A percentile compares a stretch with the other conserved stretches of the same genome.
phyloP scores from a whole-genome alignment of 1,140 invertebrate species.

The Drosophila baimaii region DNA sequence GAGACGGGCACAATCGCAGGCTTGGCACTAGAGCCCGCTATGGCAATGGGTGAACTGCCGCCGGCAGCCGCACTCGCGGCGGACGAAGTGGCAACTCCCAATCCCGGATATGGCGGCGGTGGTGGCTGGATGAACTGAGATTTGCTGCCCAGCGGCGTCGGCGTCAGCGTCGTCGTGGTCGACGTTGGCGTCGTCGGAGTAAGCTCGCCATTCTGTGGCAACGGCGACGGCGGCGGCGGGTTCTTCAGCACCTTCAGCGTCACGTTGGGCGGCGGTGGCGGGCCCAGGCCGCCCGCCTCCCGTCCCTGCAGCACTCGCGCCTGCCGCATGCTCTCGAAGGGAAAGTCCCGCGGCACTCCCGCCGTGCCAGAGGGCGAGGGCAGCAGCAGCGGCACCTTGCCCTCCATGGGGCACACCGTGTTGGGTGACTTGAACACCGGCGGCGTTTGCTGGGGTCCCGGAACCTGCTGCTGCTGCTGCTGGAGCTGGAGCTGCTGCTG shows the following conservation, averaged over 20 bases:
- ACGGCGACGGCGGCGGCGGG: constrained; percentile 38
- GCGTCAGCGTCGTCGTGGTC: constrained; percentile 16
- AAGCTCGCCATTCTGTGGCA: constrained; percentile 63
- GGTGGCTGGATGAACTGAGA: constrained; percentile 83
- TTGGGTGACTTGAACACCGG: constrained; percentile 91
- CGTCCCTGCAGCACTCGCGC: constrained; percentile 87
- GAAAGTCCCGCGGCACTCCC: constrained; percentile 86
- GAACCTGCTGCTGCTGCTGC: constrained; percentile 55
- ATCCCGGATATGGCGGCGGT: constrained; percentile 85
- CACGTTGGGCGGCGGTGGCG: constrained; percentile 73
- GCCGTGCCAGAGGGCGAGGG: constrained; percentile 73
- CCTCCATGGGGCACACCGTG: constrained; percentile 92
- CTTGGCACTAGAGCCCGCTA: constrained; percentile 49
- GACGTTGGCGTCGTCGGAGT: constrained; percentile 37
- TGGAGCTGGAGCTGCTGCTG: constrained; percentile 48
- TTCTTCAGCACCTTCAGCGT: constrained; percentile 76
- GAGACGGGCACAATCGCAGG: constrained; percentile 47
- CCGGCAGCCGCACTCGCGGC: constrained; percentile 8
- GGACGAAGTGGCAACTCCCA: constrained; percentile 52
- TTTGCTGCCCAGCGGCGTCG: constrained; percentile 57
- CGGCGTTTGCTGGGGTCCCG: constrained; percentile 53
- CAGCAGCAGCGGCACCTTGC: constrained; percentile 86
- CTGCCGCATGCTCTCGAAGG: constrained; percentile 95
- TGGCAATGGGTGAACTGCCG: constrained; percentile 54
- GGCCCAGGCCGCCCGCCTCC: constrained; percentile 62